Base-by-base conservation (phyloP, 2,888 invertebrate genomes). In the Drosophila putrida region DNA sequence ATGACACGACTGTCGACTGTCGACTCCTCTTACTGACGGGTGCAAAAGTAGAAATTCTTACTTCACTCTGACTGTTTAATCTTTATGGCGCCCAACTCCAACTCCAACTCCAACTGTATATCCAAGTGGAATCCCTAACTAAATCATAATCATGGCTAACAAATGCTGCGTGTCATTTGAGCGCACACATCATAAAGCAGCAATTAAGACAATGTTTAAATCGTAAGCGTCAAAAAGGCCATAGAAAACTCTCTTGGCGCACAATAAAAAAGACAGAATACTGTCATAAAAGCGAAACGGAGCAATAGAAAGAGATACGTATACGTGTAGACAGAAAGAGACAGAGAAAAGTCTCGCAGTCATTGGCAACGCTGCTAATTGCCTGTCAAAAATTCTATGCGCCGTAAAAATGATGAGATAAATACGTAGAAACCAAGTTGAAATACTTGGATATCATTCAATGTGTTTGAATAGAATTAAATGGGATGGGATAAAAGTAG, bases 201-300 rank as follows among this genome's bases (percentile, higher is more conserved):
- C 89, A 86, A 86, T 86, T 86, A 86, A 89, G 82, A 81, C 80
- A 77, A 80, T 89, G 89, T 87, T 71, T 49, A 89, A 89, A 82
- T 88, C 75, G 87, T 82, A 77, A 87, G 83, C 88, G 88, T 83
- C 75, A 88, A 85, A 88, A 77, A 78, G 66, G 82, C 71, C 87
- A 84, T 82, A 87, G 85, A 82, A 78, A 77, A 85, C 70, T 73
- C 79, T 47, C 58, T 49, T 47, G 80, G 64, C 67, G 71, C 65
- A 75, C 80, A 87, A 85, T 85, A 88, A 85, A 88, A 74, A 85
- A 66, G 68, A 72, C 43, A 54, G 43, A 73, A 72, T 88, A 80
- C 88, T 74, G 71, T 67, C 77, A 82, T 84, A 88, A 84, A 84
- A 78, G 62, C 20, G 46, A 67, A 66, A 51, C 65, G 75, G 60